Evolutionary conservation across 2,888 invertebrate genomes (phyloP).

Genomic region (Odontocolon sp.): DNA sequence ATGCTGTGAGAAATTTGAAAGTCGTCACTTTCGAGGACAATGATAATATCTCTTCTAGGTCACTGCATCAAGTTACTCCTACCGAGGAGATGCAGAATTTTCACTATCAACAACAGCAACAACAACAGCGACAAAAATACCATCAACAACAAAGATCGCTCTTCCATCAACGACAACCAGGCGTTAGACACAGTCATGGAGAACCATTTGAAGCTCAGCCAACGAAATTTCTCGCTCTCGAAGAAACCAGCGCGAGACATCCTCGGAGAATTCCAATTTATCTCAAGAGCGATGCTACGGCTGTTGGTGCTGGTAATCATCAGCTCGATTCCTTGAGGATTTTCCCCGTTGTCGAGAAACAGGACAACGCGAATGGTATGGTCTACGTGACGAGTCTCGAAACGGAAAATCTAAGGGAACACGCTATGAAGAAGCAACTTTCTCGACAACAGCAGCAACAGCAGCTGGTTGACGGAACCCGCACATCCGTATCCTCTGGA

Average conservation of each 20-base stretch:
- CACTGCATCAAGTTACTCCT: neutral
- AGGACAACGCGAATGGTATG: neutral
- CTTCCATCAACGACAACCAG: neutral
- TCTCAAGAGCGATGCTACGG: neutral
- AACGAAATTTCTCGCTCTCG: conserved; percentile 42
- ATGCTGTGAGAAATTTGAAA: conserved; percentile 18
- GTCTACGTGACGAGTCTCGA: neutral
- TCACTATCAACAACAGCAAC: neutral
- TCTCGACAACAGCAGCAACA: neutral
- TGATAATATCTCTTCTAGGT: neutral
- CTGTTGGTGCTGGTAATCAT: neutral
- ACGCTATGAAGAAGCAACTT: neutral
- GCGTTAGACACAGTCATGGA: neutral
- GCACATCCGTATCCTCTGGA: too few relatives aligned
- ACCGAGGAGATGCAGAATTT: neutral
- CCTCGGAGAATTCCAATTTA: conserved; percentile 49
- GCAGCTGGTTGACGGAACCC: too few relatives aligned
- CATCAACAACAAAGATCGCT: neutral
- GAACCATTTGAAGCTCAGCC: conserved; percentile 17
- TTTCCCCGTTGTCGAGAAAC: neutral
- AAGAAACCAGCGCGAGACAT: neutral
- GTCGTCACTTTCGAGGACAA: conserved; percentile 24
- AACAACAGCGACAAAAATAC: neutral
- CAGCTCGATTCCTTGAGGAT: neutral
- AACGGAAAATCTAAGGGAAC: neutral